Base-by-base conservation (phyloP, 2,113 vertebrate species). In the Eurypyga helias region DNA sequence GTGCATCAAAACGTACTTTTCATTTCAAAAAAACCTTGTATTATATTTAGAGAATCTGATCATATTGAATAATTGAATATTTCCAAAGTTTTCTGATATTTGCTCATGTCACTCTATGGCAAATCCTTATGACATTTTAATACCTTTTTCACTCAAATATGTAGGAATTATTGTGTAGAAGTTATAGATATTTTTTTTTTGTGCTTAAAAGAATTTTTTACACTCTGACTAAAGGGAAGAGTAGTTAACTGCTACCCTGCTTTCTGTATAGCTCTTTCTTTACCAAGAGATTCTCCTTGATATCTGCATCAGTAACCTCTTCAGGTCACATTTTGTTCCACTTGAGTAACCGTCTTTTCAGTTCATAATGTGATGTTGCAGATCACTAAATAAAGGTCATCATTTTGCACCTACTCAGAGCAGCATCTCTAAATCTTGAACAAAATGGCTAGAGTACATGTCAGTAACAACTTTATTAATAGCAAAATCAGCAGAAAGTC, bases 381-480 rank as follows among this genome's bases (percentile, higher is more conserved):
- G 89, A 93, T 96, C 90, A 83, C 77, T 92, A 79, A 79, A 96
- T 97, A 83, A 94, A 97, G 95, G 96, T 97, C 93, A 94, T 92
- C 6, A 33, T 69, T 95, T 92, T 94, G 41, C 15, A 48, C 89
- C 93, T 91, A 90, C 62, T 91, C 72, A 25, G 29, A 96, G 95
- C 87, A 97, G 61, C 51, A 77, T 77, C 85, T 96, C 70, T 93
- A 96, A 97, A 90, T 75, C 87, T 88, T 81, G 51, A 95, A 80
- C 79, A 85, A 84, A 84, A 70, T 72, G 3, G 67, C 71, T 67
- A 82, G 67, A 78, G 49, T 72, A 45, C 20, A 45, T 6, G 29
- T 84, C 95, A 96, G 29, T 58, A 93, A 65, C 66, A 96, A 8
- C 23, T 93, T 96, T 49, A 83, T 33, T 41, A 91, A 75, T n/a